These are phyloP conservation scores for Nycticebus coucang DNA, from an alignment of 2,113 vertebrate genomes.

Conservation along the genomic window DNA sequence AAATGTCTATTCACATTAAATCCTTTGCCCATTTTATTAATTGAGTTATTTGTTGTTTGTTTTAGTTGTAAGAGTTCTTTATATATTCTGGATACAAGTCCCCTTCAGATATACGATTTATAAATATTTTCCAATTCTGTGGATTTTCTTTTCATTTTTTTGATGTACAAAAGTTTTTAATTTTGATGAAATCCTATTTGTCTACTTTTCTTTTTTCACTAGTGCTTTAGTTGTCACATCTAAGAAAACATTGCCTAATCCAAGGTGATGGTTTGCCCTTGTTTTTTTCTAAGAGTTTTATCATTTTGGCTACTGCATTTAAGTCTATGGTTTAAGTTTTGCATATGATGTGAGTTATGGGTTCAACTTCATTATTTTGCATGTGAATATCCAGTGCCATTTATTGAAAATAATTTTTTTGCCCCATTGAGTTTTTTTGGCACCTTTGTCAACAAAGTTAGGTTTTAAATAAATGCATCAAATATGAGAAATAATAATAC, in stretches of 20 bases:
- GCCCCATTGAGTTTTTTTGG: not conserved
- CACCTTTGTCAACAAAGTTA: not conserved
- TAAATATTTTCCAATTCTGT: not conserved
- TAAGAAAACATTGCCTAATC: not conserved
- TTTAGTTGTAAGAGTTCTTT: not conserved
- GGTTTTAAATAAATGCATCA: constrained; percentile 1
- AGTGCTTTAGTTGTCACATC: not conserved
- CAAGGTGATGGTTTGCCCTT: not conserved
- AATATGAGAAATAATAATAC: not conserved
- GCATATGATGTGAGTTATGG: not conserved
- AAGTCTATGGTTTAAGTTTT: not conserved
- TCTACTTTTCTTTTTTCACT: constrained; percentile 15
- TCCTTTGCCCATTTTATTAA: not conserved
- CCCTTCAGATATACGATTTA: not conserved
- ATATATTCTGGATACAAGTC: not conserved
- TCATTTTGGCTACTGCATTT: not conserved
- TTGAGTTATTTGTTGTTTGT: not conserved
- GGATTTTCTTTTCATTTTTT: not conserved
- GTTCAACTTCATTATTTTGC: constrained; percentile 18
- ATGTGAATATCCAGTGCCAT: not conserved
- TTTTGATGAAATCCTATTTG: not conserved
- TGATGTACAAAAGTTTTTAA: not conserved
- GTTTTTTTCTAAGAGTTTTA: not conserved
- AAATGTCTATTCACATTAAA: not conserved
- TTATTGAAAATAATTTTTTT: not conserved